Percentiles rank a stretch among this genome's conserved stretches.
These are phyloP conservation scores for Drosophila hamatofila DNA, from an alignment of 2,888 invertebrate species.

Conservation along the genomic window DNA sequence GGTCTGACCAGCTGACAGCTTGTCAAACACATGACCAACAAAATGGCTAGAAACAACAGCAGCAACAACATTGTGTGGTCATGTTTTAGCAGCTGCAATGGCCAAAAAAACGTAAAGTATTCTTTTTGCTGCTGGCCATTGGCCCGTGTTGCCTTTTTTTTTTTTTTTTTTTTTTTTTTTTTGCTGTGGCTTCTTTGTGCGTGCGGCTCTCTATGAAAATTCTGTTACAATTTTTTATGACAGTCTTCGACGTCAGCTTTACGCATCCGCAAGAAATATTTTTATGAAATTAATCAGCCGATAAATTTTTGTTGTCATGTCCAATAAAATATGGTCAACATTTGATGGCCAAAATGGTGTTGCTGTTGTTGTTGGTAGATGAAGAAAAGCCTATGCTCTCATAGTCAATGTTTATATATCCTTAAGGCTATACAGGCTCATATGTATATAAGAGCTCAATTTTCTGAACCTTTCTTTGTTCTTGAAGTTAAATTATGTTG, in stretches of 20 bases:
- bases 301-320: conserved; percentile 40
- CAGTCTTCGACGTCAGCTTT: conserved; percentile 12
- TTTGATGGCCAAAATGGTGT: conserved; percentile 18
- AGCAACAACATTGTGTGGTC: conserved; percentile 18
- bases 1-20: conserved; percentile 56
- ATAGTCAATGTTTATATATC: background rate
- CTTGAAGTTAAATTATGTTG: background rate
- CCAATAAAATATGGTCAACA: conserved; percentile 53
- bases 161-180: background rate
- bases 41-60: conserved; percentile 42
- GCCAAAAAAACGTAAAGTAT: conserved; percentile 3
- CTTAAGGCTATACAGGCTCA: background rate
- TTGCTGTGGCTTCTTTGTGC: conserved; percentile 1
- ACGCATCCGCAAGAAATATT: conserved; percentile 22
- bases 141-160: conserved; percentile 1
- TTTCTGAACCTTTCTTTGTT: background rate
- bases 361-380: conserved; percentile 6
- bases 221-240: conserved; percentile 18
- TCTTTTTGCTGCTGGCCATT: conserved; percentile 27
- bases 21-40: conserved; percentile 70
- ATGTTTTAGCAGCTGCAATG: conserved; percentile 53
- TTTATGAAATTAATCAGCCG: conserved; percentile 62
- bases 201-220: conserved; percentile 18
- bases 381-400: background rate
- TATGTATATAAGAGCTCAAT: background rate